Percentiles rank a stretch among this genome's conserved stretches.
These are phyloP conservation scores for Microcebus lehilahytsara DNA, from an alignment of 2,113 vertebrate genomes.

Conservation along the genomic window DNA sequence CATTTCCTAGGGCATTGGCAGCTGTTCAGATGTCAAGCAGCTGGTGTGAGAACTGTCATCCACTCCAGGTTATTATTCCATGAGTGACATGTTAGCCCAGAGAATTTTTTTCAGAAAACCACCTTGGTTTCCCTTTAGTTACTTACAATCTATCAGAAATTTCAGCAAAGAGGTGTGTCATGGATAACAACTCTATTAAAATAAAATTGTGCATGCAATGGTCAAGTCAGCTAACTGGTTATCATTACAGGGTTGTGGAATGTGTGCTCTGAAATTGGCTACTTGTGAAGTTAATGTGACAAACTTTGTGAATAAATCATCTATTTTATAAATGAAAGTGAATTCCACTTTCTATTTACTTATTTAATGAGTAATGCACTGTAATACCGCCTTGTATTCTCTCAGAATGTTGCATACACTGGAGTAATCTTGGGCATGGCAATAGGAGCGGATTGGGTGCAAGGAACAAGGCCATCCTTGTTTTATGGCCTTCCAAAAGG, in stretches of 20 bases:
- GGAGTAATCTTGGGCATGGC: background rate
- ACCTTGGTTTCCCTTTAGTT: constrained; percentile 73
- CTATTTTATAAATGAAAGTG: background rate
- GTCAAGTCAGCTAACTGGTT: background rate
- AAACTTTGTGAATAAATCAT: background rate
- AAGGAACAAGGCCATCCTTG: background rate
- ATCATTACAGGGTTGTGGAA: background rate
- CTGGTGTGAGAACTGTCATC: constrained; percentile 79
- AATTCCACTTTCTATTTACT: background rate
- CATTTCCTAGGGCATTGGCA: constrained; percentile 84
- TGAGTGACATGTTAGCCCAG: constrained; percentile 72
- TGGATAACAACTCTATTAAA: constrained; percentile 51
- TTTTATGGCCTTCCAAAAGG: background rate
- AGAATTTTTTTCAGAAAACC: constrained; percentile 68
- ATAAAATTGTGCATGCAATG: background rate
- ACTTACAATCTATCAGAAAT: constrained; percentile 44
- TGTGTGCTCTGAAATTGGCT: background rate
- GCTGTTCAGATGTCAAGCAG: constrained; percentile 82
- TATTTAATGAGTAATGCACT: background rate
- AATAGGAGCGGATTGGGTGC: background rate
- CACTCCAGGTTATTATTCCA: constrained; percentile 69
- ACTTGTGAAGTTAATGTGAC: no score
- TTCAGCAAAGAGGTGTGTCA: constrained; percentile 12
- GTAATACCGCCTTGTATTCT: background rate
- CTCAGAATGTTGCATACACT: background rate